These are phyloP conservation scores for Paragorgia papillata DNA, from an alignment of 92 coral and sea anemone genomes.

Conservation along the genomic window DNA sequence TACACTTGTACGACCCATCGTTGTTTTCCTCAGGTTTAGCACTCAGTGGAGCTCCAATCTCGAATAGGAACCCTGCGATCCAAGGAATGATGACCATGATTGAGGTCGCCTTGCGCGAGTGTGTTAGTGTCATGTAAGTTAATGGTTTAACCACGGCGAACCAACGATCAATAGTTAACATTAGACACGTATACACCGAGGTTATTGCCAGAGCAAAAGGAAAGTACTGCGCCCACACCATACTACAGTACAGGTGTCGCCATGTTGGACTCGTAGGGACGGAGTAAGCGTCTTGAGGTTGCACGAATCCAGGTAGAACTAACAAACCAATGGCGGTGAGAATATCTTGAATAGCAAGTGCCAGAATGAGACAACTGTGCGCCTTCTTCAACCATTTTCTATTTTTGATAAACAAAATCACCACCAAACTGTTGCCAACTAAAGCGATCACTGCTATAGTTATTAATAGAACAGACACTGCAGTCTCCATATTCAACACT, in stretches of 20 bases:
- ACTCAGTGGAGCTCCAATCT: not conserved
- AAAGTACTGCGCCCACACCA: constrained; percentile 74
- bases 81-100: constrained; percentile 54
- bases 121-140: constrained; percentile 42
- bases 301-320: not conserved
- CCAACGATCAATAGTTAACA: constrained; percentile 85
- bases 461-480: not conserved
- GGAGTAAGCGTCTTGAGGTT: not conserved
- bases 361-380: constrained; percentile 53
- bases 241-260: constrained; percentile 68
- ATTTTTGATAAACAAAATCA: constrained; percentile 65
- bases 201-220: constrained; percentile 69
- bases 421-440: constrained; percentile 67
- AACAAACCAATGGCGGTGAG: constrained; percentile 8
- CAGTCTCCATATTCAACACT: not conserved
- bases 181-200: constrained; percentile 64
- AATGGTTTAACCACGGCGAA: constrained; percentile 70
- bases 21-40: not conserved
- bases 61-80: constrained; percentile 49
- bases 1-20: not conserved
- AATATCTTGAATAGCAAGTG: constrained; percentile 30
- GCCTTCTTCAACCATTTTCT: constrained; percentile 72
- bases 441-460: constrained; percentile 75
- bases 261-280: constrained; percentile 51
- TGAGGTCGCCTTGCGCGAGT: constrained; percentile 45